Conservation (phyloP, 2,113 vertebrate species). For the Maccullochella peelii region DNA sequence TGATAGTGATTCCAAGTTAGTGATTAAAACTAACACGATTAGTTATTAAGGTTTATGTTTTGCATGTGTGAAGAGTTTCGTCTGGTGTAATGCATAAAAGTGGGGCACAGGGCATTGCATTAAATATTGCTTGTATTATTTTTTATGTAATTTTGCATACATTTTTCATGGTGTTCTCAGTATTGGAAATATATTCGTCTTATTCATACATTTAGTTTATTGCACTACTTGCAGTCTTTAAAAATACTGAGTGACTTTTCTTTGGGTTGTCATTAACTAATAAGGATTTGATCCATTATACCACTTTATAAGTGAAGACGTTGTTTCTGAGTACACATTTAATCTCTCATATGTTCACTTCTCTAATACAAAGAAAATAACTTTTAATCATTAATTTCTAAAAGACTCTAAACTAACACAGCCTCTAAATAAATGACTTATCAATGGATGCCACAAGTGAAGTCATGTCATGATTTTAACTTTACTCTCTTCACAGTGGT, state of each 20-base stretch:
- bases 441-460: slow-evolving; percentile 23
- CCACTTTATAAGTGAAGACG: background rate
- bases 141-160: background rate
- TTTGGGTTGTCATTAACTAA: background rate
- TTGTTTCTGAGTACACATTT: background rate
- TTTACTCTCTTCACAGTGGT: slow-evolving; percentile 40
- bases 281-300: background rate
- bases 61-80: background rate
- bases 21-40: background rate
- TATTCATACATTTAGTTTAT: background rate
- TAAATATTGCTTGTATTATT: background rate
- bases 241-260: background rate
- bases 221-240: background rate
- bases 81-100: background rate
- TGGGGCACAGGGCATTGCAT: background rate
- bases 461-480: slow-evolving; percentile 50
- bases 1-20: background rate
- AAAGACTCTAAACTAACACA: slow-evolving; percentile 9
- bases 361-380: background rate
- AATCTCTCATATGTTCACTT: background rate
- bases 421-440: slow-evolving; percentile 35
- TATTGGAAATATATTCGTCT: background rate
- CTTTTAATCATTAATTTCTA: background rate
- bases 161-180: background rate
- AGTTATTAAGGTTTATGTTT: background rate